Evolutionary conservation across 2,797 vertebrate genomes (phyloP).

Genomic region (Mus caroli): DNA sequence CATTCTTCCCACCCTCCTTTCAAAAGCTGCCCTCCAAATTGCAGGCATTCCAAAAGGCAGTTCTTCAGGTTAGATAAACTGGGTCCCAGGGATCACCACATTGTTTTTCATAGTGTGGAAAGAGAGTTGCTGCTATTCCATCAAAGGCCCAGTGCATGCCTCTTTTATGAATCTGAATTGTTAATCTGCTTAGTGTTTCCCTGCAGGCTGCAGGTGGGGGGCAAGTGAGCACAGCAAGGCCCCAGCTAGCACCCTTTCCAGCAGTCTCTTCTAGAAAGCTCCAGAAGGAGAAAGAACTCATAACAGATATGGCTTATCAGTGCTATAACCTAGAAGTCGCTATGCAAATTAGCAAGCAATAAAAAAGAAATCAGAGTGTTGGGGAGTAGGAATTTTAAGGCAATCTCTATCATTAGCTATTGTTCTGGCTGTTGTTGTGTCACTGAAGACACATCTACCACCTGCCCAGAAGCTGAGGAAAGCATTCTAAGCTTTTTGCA

Average conservation of each 20-base stretch:
- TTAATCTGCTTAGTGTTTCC: not conserved
- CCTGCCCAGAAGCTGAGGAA: not conserved
- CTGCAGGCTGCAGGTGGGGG: not conserved
- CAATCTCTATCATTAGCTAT: not conserved
- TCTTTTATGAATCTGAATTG: not conserved
- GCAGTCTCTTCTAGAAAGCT: not conserved
- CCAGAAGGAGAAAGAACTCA: not conserved
- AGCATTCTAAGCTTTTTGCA: slow-evolving; percentile 42
- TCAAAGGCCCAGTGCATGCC: no score
- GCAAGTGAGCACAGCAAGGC: not conserved
- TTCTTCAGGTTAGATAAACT: not conserved
- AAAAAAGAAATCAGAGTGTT: not conserved
- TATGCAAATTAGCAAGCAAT: slow-evolving; percentile 18
- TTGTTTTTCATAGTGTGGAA: not conserved
- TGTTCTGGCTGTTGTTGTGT: not conserved
- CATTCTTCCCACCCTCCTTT: not conserved
- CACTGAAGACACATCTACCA: not conserved
- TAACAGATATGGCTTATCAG: not conserved
- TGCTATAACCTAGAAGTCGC: not conserved
- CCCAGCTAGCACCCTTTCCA: not conserved
- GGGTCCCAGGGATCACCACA: not conserved
- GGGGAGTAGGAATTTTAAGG: not conserved
- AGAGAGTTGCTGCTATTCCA: not conserved
- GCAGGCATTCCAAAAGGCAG: not conserved
- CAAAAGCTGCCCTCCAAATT: not conserved